Evolutionary conservation across 2,113 vertebrate genomes (phyloP), one percentile per base, ranked within the genome.

Genomic region (Cygnus atratus): DNA sequence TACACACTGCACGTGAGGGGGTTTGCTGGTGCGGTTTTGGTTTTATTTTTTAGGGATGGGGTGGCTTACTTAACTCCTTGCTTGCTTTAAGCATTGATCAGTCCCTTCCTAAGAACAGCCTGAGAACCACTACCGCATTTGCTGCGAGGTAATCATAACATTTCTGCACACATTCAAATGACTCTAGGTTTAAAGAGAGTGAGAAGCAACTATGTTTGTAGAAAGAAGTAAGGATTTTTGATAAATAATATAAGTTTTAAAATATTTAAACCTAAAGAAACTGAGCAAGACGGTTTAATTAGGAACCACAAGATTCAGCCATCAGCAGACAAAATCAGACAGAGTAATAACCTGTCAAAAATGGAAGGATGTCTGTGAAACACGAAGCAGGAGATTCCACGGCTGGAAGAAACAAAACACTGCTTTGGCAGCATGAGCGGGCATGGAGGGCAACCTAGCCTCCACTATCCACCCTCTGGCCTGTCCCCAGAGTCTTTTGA

Each of bases 41-140:
- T 0, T 18, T 74, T 11, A 21, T 22, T 57, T 57, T 19, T 3
- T 2, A 6, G 1, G 3, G 55, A 21, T 21, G 48, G 48, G 50
- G 24, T 25, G 24, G 22, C 50, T 52, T 52, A 25, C 50, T 52
- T 52, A 52, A 25, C 50, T 52, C 24, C 39, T 16, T 26, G 26
- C 21, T 39, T 20, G 4, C 59, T 74, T 79, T 61, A 35, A 41
- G 62, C 35, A 11, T 28, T 16, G 21, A 8, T 28, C 66, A 22
- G 31, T 22, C 13, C 52, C 16, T 33, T 37, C 29, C 33, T 28
- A 10, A 37, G 6, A 39, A 39, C 22, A 19, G 13, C 20, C 1
- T 22, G 75, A 41, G 39, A 35, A 21, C 35, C 25, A 24, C 12
- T 5, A 28, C 12, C 2, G 3, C 6, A 3, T 28, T n/a, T 24